Evolutionary conservation across 2,888 invertebrate genomes (phyloP).

Genomic region (Mesorhabditis belari): DNA sequence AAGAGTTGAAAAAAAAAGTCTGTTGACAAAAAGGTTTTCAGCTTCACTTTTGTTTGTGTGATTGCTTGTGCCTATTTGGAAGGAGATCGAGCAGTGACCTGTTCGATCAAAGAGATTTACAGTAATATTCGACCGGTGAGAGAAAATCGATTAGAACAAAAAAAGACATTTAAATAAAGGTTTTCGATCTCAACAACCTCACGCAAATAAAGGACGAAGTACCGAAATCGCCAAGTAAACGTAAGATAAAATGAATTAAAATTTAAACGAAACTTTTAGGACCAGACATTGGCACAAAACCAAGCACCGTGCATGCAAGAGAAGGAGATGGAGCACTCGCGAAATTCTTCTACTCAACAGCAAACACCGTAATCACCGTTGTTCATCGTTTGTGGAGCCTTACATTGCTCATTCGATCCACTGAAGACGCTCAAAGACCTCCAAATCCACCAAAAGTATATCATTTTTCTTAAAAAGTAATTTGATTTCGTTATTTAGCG

Average conservation of each 20-base stretch:
- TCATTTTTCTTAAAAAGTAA: background rate
- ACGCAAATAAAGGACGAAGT: background rate
- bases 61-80: slow-evolving; percentile 52
- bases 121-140: slow-evolving; percentile 10
- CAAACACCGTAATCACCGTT: background rate
- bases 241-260: too few relatives aligned
- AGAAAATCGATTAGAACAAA: too few relatives aligned
- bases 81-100: slow-evolving; percentile 49
- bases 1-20: background rate
- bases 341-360: background rate
- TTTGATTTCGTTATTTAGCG: background rate
- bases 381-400: background rate
- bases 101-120: slow-evolving; percentile 37
- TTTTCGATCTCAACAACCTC: slow-evolving; percentile 24
- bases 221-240: too few relatives aligned
- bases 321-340: background rate
- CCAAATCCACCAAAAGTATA: background rate
- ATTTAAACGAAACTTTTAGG: background rate
- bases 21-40: slow-evolving; percentile 14
- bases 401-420: background rate
- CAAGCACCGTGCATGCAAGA: background rate
- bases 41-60: slow-evolving; percentile 52
- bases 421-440: background rate
- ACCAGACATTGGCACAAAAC: background rate
- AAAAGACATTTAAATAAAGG: too few relatives aligned